Evolutionary conservation across 2,113 vertebrate species (phyloP), one percentile per base, ranked within the genome.

Genomic region (Salvator merianae): DNA sequence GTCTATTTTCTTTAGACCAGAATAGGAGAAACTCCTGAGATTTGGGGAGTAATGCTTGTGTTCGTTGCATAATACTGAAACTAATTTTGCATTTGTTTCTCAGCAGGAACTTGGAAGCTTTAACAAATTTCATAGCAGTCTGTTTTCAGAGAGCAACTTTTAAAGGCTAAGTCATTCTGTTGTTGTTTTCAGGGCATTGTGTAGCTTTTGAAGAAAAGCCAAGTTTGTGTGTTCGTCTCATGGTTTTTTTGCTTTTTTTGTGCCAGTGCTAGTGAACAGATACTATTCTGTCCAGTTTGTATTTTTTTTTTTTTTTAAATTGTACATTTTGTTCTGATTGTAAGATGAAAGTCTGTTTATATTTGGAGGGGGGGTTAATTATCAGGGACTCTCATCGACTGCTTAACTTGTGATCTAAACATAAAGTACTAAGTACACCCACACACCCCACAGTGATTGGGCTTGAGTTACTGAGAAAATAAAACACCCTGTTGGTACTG

Each of bases 261-360:
- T 86, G 76, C 84, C 0, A 0, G 77, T 30, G 26, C 70, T 84
- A 59, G 47, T 26, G 50, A 86, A 86, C 3, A 40, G 69, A 84
- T 72, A 26, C 12, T 70, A 18, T 36, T 79, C 38, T 79, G 71
- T 78, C 43, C 68, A 66, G 82, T 79, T 68, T 88, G 63, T 87
- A 1, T 82, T 85, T 84, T 84, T 38, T 84, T 69, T 81, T 85
- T 84, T 84, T 59, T 84, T 70, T 24, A 3, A 43, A 36, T 32
- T 88, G 70, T 89, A 90, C 65, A 87, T 86, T 69, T 91, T 90
- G 79, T 89, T 93, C 84, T 81, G 80, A 91, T 86, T 85, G 89
- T 89, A 83, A 88, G 71, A 30, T 83, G 38, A 92, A 88, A 79
- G 73, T 40, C 5, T 71, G 74, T 89, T 93, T 93, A 89, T 79